A percentile compares a stretch with the other conserved stretches of the same genome.
These are phyloP conservation scores for Idaea dimidiata DNA, from an alignment of 2,888 invertebrate species.

Conservation along the genomic window DNA sequence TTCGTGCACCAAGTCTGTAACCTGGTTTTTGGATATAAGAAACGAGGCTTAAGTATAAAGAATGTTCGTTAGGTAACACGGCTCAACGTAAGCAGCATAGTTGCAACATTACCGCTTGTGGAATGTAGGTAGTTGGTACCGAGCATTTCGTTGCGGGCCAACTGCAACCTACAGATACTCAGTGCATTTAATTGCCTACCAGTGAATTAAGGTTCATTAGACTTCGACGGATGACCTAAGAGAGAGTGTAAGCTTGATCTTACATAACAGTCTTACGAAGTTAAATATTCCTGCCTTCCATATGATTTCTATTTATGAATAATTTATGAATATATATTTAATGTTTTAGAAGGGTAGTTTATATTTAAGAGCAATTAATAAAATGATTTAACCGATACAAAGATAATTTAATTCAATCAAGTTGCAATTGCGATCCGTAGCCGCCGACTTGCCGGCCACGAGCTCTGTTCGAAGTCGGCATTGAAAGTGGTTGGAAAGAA, in stretches of 20 bases:
- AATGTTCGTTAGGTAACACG: slow-evolving; percentile 67
- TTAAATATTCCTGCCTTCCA: neutral
- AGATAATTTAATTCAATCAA: slow-evolving; percentile 19
- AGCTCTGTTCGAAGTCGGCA: slow-evolving; percentile 52
- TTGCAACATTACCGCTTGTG: slow-evolving; percentile 66
- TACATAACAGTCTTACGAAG: neutral
- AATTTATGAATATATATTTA: no score
- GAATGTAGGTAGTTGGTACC: slow-evolving; percentile 54
- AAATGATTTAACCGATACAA: neutral
- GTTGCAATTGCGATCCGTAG: slow-evolving; percentile 40
- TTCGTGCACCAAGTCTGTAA: slow-evolving; percentile 21
- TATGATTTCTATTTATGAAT: neutral
- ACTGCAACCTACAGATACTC: slow-evolving; percentile 23
- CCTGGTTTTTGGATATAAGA: slow-evolving; percentile 23
- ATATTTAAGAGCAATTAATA: neutral
- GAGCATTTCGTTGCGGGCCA: slow-evolving; percentile 54
- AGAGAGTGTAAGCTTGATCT: slow-evolving; percentile 4
- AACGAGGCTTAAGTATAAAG: slow-evolving; percentile 25
- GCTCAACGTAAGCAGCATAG: slow-evolving; percentile 60
- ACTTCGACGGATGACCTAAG: neutral
- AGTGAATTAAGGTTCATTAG: neutral
- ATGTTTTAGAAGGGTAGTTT: neutral
- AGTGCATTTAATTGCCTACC: slow-evolving; percentile 29
- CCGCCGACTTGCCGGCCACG: neutral
- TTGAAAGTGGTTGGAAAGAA: slow-evolving; percentile 79